A percentile compares a stretch with the other conserved stretches of the same genome.
These are phyloP conservation scores for Cryptoleucopteryx plumbea DNA, from an alignment of 2,113 vertebrate species.

Conservation along the genomic window DNA sequence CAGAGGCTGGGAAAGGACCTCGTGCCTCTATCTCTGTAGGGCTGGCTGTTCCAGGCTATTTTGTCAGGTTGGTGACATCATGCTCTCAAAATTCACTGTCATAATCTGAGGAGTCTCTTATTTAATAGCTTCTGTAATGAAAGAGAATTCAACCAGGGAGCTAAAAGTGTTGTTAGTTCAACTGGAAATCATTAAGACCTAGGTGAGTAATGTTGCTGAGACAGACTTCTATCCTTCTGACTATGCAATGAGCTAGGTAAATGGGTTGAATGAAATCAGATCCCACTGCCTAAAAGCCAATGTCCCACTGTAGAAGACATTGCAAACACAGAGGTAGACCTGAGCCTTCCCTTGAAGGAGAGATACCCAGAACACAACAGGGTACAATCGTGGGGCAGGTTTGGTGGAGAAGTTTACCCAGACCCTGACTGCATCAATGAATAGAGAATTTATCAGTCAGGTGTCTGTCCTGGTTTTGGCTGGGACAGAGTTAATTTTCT, in stretches of 20 bases:
- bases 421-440: background rate
- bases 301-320: background rate
- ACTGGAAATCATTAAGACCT: background rate
- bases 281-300: background rate
- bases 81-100: background rate
- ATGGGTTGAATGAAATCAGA: background rate
- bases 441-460: background rate
- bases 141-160: background rate
- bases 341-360: background rate
- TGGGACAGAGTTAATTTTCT: too few species aligned
- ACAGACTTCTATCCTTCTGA: background rate
- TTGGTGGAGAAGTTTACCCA: background rate
- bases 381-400: background rate
- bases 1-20: background rate
- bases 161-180: background rate
- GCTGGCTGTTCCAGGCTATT: background rate
- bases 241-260: background rate
- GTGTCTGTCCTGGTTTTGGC: background rate
- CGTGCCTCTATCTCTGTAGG: background rate
- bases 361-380: background rate
- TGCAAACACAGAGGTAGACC: background rate
- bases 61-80: background rate
- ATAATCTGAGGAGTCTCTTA: background rate
- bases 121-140: background rate
- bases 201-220: background rate